These are phyloP conservation scores for Eupithecia inturbata DNA, from an alignment of 2,888 invertebrate species.

Conservation along the genomic window DNA sequence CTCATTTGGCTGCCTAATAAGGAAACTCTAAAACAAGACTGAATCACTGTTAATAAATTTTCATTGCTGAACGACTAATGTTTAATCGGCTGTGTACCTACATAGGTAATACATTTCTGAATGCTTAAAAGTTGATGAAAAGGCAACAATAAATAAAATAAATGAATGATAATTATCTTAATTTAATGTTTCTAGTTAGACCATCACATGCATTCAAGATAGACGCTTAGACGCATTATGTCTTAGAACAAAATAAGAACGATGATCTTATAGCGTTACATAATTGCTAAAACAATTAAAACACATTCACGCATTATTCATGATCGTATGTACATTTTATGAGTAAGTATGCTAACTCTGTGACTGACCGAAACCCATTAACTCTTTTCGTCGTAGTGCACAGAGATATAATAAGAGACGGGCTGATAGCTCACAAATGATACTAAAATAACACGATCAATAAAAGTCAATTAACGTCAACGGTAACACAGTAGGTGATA, in stretches of 20 bases:
- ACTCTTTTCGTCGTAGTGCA: too few species aligned
- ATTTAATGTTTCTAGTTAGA: too few species aligned
- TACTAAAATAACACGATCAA: slow-evolving; percentile 46
- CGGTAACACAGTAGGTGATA: slow-evolving; percentile 10
- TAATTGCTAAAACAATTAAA: slow-evolving; percentile 52
- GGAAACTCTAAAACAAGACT: background rate
- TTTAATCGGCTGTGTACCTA: background rate
- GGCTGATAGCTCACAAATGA: slow-evolving; percentile 49
- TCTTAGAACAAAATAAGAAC: slow-evolving; percentile 58
- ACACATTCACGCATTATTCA: slow-evolving; percentile 18
- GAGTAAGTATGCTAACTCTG: background rate
- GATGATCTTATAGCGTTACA: slow-evolving; percentile 51
- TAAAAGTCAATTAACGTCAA: slow-evolving; percentile 34
- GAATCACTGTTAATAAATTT: background rate
- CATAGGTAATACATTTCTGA: background rate
- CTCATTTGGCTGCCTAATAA: slow-evolving; percentile 24
- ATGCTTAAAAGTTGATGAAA: background rate
- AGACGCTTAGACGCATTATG: slow-evolving; percentile 66
- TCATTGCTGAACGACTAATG: background rate
- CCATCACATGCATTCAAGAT: slow-evolving; percentile 50
- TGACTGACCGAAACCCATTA: slow-evolving; percentile 3
- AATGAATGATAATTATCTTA: background rate
- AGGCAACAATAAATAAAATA: background rate
- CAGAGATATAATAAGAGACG: slow-evolving; percentile 41
- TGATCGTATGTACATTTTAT: background rate